A percentile compares a stretch with the other conserved stretches of the same genome.
phyloP scores from a whole-genome alignment of 1,140 invertebrate species.

The Orchesella cincta region DNA sequence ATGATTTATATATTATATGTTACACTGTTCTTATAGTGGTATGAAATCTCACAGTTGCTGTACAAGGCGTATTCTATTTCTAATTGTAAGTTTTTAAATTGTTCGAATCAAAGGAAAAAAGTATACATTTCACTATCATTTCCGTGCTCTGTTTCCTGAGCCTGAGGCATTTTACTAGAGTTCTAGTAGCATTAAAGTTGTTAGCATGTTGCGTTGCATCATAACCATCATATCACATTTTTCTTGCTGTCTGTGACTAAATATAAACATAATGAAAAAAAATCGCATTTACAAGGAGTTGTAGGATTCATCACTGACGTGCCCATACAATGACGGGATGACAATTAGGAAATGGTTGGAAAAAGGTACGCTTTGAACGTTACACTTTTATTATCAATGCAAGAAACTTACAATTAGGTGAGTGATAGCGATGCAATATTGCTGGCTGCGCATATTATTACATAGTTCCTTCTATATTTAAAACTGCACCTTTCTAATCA shows the following conservation, averaged over 20 bases:
- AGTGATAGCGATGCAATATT: too few species aligned
- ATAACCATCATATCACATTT: background rate
- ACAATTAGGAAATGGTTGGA: slow-evolving; percentile 9
- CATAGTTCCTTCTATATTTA: too few species aligned
- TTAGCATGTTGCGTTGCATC: background rate
- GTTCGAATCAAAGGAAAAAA: background rate
- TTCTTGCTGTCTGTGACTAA: background rate
- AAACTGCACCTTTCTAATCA: background rate
- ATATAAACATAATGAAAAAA: background rate
- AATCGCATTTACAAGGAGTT: background rate
- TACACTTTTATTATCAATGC: too few species aligned
- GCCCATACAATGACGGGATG: slow-evolving; percentile 2
- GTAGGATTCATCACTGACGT: background rate
- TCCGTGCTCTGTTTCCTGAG: background rate
- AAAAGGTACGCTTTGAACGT: too few species aligned
- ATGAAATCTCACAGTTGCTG: too few species aligned
- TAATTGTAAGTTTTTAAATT: background rate
- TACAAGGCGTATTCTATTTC: too few species aligned
- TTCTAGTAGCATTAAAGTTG: background rate
- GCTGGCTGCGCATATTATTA: too few species aligned
- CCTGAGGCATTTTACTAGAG: background rate
- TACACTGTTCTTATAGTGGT: background rate
- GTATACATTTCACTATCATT: background rate
- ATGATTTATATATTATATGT: background rate
- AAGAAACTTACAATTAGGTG: too few species aligned